These are phyloP conservation scores for Caretta caretta DNA, from an alignment of 2,113 vertebrate species.

Conservation along the genomic window DNA sequence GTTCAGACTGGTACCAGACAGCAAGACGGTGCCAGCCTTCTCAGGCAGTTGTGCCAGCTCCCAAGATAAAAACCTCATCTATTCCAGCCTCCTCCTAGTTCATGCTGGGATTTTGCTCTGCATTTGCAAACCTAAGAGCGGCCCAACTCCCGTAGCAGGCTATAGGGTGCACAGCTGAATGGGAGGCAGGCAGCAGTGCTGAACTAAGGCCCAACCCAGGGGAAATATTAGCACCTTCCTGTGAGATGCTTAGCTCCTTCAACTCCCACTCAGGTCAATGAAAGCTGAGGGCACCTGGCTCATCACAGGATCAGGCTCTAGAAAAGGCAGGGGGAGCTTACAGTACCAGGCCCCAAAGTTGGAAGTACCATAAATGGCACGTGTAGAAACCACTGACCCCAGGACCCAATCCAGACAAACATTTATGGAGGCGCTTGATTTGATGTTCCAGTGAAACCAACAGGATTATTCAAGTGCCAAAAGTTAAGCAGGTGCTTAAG, in stretches of 20 bases:
- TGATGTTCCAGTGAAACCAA: accelerated
- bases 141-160: accelerated
- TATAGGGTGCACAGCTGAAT: accelerated
- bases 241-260: not conserved
- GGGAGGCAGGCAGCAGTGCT: not conserved
- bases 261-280: accelerated
- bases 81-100: not conserved
- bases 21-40: accelerated
- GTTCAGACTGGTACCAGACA: accelerated
- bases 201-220: accelerated
- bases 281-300: not conserved
- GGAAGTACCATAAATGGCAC: accelerated
- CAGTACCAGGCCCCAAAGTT: accelerated
- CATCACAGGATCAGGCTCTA: not conserved
- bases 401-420: not conserved
- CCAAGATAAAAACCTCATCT: accelerated
- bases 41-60: accelerated
- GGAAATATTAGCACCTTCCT: not conserved
- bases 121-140: not conserved
- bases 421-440: not conserved
- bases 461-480: accelerated
- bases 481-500: not conserved
- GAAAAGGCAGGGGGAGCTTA: accelerated
- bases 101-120: accelerated
- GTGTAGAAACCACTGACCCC: not conserved